Base-by-base conservation (phyloP, 2,113 vertebrate species). In the Pelvicachromis taeniatus region DNA sequence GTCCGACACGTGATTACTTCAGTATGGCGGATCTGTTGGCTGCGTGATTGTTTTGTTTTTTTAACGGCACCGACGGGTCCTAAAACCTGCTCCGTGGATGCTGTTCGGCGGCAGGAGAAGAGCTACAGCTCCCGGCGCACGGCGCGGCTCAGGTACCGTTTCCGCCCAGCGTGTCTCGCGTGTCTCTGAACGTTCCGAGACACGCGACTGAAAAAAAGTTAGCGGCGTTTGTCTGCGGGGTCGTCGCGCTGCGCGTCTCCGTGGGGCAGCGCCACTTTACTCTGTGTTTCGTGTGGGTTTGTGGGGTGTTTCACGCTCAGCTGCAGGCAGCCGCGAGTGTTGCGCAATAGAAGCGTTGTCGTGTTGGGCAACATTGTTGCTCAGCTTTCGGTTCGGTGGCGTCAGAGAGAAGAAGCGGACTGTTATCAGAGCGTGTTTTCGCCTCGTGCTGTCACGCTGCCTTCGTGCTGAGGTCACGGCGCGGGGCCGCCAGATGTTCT, bases 1-100 rank as follows among this genome's bases (percentile, higher is more conserved):
- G 90, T 61, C 29, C n/a, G 90, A 91, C 96, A 96, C 94, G 95
- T 96, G 96, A 96, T 89, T 63, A 21, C 86, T 85, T 91, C 95
- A 95, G 94, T 92, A 94, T 95, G 95, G 95, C 94, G 95, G 94
- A 95, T 87, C 85, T 80, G 90, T 45, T 83, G 85, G 75, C 83
- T 87, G 53, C 87, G 63, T 92, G 92, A 84, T 26, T 50, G 23
- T 42, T 40, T 3, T 14, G 16, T 40, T 53, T 65, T 70, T 73
- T 73, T 1, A 26, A 48, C 85, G 35, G 85, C 50, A 26, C 92
- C 80, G 89, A 92, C 92, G 91, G 94, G 91, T 90, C 92, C 90
- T 84, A 82, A 87, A 87, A 61, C 86, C 90, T 59, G 48, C 53
- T 0, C 7, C 8, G 80, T 31, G 81, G 90, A 92, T 88, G 91